These are phyloP conservation scores for Osmoderma eremita DNA, from an alignment of 2,888 invertebrate genomes.

Conservation along the genomic window DNA sequence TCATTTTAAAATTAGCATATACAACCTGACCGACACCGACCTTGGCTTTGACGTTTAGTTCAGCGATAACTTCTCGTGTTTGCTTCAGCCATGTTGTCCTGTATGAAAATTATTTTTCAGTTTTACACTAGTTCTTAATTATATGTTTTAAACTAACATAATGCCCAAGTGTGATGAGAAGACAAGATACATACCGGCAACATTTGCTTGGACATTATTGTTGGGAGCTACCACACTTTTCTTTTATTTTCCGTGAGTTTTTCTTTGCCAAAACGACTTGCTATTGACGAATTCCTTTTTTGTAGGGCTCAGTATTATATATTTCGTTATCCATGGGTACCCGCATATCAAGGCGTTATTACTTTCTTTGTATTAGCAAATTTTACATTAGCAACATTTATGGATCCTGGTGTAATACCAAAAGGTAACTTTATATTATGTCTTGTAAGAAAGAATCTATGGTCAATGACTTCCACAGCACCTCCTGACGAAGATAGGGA, in stretches of 20 bases:
- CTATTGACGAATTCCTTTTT: constrained; percentile 39
- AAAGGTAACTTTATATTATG: constrained; percentile 78
- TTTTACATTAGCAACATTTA: constrained; percentile 98
- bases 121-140: constrained; percentile 58
- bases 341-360: constrained; percentile 92
- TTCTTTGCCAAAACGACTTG: constrained; percentile 42
- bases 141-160: constrained; percentile 61
- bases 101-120: constrained; percentile 56
- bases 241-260: constrained; percentile 97
- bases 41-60: constrained; percentile 48
- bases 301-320: constrained; percentile 88
- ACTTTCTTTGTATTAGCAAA: constrained; percentile 98
- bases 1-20: not conserved
- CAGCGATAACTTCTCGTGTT: constrained; percentile 49
- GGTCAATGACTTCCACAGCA: constrained; percentile 68
- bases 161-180: constrained; percentile 98
- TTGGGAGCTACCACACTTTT: constrained; percentile 93
- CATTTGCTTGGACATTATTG: constrained; percentile 97
- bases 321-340: constrained; percentile 86
- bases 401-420: constrained; percentile 99
- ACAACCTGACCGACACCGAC: not conserved
- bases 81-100: constrained; percentile 63
- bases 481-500: constrained; percentile 96
- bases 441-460: not conserved
- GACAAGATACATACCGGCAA: constrained; percentile 97